Conservation (phyloP, 2,888 invertebrate genomes). For the Platypus cylindrus region DNA sequence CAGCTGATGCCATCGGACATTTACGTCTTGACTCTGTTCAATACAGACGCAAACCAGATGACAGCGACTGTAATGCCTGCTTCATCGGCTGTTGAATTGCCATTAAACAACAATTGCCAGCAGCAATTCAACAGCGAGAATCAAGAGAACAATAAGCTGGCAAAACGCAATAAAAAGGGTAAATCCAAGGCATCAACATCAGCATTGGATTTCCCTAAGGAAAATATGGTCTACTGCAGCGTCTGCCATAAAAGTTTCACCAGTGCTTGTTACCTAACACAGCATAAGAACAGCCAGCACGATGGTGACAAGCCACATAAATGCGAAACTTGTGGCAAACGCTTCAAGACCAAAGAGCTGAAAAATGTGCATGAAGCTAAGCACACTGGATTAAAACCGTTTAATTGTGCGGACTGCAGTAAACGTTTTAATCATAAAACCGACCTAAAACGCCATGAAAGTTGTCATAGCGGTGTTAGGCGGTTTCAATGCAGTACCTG, state of each 20-base stretch:
- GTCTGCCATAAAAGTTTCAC: conserved; percentile 77
- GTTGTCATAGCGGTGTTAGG: conserved; percentile 75
- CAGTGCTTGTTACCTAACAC: conserved; percentile 77
- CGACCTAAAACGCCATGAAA: conserved; percentile 74
- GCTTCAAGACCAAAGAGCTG: conserved; percentile 59
- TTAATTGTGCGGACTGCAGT: conserved; percentile 73
- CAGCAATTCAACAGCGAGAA: conserved; percentile 10
- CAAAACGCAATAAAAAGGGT: conserved; percentile 5
- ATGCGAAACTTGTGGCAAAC: conserved; percentile 74
- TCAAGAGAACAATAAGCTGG: conserved; percentile 10
- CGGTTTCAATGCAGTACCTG: conserved; percentile 72
- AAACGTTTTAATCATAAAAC: conserved; percentile 88
- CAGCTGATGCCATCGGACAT: not conserved
- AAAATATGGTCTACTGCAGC: conserved; percentile 51
- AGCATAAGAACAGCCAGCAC: conserved; percentile 84
- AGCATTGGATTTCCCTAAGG: conserved; percentile 20
- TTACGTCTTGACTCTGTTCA: not conserved
- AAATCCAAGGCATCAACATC: conserved; percentile 29
- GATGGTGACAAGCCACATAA: conserved; percentile 76
- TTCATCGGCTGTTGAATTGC: no score
- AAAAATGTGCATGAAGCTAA: conserved; percentile 63
- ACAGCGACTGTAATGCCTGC: no score
- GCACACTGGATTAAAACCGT: conserved; percentile 65
- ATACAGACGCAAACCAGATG: conserved; percentile 6
- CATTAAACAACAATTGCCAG: no score